Conservation (phyloP, 2,888 invertebrate species). For the Neria commutata region DNA sequence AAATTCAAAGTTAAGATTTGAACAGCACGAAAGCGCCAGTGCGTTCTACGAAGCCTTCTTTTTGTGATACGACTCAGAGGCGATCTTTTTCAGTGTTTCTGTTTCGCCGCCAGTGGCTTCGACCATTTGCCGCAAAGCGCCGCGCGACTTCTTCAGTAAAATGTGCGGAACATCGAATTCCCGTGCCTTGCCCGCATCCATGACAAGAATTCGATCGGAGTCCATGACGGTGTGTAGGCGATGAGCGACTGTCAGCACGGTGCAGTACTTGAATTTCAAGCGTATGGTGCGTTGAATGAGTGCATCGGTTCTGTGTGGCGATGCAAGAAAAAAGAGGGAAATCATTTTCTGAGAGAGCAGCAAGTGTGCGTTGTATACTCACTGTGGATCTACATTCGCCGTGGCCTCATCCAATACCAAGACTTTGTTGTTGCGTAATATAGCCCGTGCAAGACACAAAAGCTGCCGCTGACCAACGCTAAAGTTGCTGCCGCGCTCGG, state of each 20-base stretch:
- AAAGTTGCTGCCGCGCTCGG: constrained; percentile 67
- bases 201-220: constrained; percentile 84
- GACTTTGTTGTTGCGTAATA: constrained; percentile 68
- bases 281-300: constrained; percentile 86
- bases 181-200: constrained; percentile 79
- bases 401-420: constrained; percentile 74
- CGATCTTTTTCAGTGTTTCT: constrained; percentile 63
- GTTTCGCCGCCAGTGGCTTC: constrained; percentile 69
- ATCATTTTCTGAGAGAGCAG: not conserved
- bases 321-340: constrained; percentile 60
- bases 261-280: constrained; percentile 78
- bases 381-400: constrained; percentile 72
- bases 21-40: too few relatives aligned
- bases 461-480: constrained; percentile 74
- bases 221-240: constrained; percentile 93
- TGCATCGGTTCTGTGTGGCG: constrained; percentile 74
- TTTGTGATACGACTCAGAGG: constrained; percentile 57
- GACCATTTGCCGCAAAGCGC: constrained; percentile 73
- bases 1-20: too few relatives aligned
- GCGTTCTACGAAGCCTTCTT: too few relatives aligned
- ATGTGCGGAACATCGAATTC: constrained; percentile 76
- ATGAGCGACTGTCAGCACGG: constrained; percentile 90
- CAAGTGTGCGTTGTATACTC: constrained; percentile 30
- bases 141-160: constrained; percentile 67
- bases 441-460: constrained; percentile 71